Conservation (phyloP, 2,888 invertebrate species). For the Caenorhabditis uteleia region DNA sequence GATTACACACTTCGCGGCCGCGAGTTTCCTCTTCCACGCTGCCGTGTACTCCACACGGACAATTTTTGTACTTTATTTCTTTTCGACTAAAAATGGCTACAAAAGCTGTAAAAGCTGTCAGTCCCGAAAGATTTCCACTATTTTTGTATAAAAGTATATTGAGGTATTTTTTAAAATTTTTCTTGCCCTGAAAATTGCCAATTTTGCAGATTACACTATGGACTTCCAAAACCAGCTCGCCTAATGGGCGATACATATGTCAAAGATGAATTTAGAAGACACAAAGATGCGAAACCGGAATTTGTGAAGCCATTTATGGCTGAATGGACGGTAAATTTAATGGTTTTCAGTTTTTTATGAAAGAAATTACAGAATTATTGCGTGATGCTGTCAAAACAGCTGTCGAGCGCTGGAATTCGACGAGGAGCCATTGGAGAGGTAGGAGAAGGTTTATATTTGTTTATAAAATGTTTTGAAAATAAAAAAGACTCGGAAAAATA, state of each 20-base stretch:
- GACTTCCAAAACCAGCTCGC: constrained; percentile 56
- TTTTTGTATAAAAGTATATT: constrained; percentile 39
- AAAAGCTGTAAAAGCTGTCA: constrained; percentile 20
- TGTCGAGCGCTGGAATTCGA: constrained; percentile 54
- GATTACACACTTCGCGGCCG: constrained; percentile 9
- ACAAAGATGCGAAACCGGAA: constrained; percentile 44
- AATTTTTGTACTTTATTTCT: background rate
- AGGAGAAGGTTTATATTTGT: background rate
- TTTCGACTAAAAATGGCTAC: constrained; percentile 10
- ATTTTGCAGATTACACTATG: constrained; percentile 57
- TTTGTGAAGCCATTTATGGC: constrained; percentile 56
- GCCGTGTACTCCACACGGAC: constrained; percentile 15
- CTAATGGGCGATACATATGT: constrained; percentile 64
- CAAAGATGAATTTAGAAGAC: constrained; percentile 60
- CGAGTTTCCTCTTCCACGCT: background rate
- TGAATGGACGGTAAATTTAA: constrained; percentile 55
- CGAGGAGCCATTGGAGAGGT: constrained; percentile 38
- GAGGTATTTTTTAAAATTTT: constrained; percentile 17
- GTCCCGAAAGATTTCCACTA: constrained; percentile 29
- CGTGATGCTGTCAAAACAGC: constrained; percentile 56
- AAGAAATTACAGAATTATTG: constrained; percentile 54
- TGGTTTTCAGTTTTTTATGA: background rate
- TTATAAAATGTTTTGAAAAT: background rate
- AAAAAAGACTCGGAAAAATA: too few species aligned
- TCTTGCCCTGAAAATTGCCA: background rate